phyloP scores from a whole-genome alignment of 2,888 invertebrate species.

The Amblyjoppa proteus region DNA sequence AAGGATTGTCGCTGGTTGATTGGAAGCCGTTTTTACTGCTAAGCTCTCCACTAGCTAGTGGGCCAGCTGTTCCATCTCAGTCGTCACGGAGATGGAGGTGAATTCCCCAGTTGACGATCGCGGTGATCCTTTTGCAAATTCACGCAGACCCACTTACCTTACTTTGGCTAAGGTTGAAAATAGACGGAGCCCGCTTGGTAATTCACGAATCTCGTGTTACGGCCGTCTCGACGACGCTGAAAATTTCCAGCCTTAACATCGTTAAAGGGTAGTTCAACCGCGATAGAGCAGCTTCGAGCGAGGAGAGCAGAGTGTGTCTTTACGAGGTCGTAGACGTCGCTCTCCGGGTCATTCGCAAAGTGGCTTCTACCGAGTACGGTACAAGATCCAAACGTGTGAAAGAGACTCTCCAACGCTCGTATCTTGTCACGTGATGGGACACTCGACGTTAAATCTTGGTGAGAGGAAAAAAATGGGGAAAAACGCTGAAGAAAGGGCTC shows the following conservation, averaged over 20 bases:
- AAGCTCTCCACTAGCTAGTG: neutral
- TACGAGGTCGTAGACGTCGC: conserved; percentile 55
- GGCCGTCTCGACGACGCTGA: conserved; percentile 13
- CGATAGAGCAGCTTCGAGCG: conserved; percentile 43
- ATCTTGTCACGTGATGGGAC: conserved; percentile 6
- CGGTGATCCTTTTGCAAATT: neutral
- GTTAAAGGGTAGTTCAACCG: conserved; percentile 31
- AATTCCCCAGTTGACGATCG: neutral
- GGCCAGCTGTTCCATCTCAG: neutral
- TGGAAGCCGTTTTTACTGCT: neutral
- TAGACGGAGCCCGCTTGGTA: neutral
- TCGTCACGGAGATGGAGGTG: neutral
- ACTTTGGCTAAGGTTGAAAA: neutral
- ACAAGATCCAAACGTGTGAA: conserved; percentile 45
- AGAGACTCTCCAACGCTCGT: conserved; percentile 17
- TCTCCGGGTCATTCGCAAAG: conserved; percentile 38
- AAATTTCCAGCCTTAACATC: conserved; percentile 26
- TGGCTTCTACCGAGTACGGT: conserved; percentile 38
- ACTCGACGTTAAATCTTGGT: conserved; percentile 11
- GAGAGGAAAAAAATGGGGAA: neutral
- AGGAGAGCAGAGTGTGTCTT: conserved; percentile 35
- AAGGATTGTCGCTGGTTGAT: neutral
- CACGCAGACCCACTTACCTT: neutral
- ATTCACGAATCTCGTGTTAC: conserved; percentile 10
- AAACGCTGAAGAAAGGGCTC: conserved; percentile 4